A percentile compares a stretch with the other conserved stretches of the same genome.
phyloP scores from a whole-genome alignment of 2,113 vertebrate species.

The Pluvialis apricaria region DNA sequence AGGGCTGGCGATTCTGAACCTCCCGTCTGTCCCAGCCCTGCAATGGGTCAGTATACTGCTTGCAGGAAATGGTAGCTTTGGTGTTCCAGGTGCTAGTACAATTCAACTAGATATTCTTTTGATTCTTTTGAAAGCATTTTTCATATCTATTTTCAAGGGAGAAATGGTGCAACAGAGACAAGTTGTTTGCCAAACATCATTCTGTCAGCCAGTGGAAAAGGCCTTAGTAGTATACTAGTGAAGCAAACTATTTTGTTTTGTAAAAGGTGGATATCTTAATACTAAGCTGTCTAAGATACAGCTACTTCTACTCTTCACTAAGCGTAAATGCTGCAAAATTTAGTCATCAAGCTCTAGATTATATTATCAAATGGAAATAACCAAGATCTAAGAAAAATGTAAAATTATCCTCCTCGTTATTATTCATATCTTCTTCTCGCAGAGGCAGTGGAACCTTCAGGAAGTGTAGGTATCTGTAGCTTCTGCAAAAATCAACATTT shows the following conservation, averaged over 20 bases:
- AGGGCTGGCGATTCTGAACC: not conserved
- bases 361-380: not conserved
- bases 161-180: not conserved
- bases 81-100: not conserved
- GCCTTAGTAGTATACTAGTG: not conserved
- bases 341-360: not conserved
- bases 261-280: not conserved
- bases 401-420: not conserved
- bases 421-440: not conserved
- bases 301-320: not conserved
- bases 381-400: not conserved
- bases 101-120: not conserved
- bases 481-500: not conserved
- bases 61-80: not conserved
- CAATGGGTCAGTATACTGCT: not conserved
- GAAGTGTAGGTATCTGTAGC: not conserved
- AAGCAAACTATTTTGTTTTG: not conserved
- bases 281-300: not conserved
- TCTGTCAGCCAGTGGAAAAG: not conserved
- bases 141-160: not conserved
- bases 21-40: not conserved
- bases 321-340: not conserved
- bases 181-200: not conserved
- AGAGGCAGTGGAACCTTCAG: not conserved
- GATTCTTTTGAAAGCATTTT: not conserved